Evolutionary conservation across 2,113 vertebrate species (phyloP).

Genomic region (Myotis davidii): DNA sequence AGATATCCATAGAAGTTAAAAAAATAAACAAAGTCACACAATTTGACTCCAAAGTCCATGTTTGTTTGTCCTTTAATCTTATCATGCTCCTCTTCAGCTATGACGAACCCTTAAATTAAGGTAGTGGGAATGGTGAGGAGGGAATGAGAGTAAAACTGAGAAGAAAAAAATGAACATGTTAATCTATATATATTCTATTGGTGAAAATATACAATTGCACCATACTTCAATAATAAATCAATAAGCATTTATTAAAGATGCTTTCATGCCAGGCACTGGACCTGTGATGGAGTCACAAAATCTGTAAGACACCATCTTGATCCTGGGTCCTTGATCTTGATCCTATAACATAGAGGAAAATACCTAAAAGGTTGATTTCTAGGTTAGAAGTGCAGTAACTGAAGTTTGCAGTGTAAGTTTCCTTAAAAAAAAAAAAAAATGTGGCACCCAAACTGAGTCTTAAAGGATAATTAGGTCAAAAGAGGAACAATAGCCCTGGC

Average conservation of each 20-base stretch:
- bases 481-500: not conserved
- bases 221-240: not conserved
- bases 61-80: not conserved
- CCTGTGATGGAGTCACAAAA: not conserved
- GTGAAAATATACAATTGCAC: not conserved
- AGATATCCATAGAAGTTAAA: not conserved
- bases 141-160: not conserved
- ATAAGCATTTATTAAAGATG: not conserved
- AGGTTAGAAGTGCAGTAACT: not conserved
- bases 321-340: not conserved
- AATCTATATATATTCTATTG: not conserved
- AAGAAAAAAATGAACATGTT: not conserved
- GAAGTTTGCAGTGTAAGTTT: not conserved
- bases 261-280: not conserved
- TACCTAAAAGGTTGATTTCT: not conserved
- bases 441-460: not conserved
- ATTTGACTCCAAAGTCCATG: not conserved
- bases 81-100: not conserved
- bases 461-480: not conserved
- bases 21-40: conserved; percentile 18
- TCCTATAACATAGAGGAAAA: not conserved
- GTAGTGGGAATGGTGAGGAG: not conserved
- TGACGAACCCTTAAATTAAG: not conserved
- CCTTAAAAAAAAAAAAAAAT: not conserved
- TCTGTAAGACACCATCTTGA: not conserved